Conservation (phyloP, 1,140 invertebrate species). For the Elymnias hypermnestra region DNA sequence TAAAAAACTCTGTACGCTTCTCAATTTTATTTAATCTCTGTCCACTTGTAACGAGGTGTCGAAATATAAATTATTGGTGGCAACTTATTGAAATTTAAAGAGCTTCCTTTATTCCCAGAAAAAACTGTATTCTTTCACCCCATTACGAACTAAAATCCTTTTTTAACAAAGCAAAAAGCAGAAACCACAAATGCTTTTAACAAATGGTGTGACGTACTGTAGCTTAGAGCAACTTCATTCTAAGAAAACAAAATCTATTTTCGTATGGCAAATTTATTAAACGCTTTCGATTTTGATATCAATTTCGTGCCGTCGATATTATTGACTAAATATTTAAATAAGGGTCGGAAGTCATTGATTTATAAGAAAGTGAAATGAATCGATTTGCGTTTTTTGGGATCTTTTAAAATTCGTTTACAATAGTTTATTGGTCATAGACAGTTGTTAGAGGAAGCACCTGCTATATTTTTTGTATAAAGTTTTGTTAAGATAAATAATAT, state of each 20-base stretch:
- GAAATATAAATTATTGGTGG: slow-evolving; percentile 46
- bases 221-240: neutral
- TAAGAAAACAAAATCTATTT: slow-evolving; percentile 4
- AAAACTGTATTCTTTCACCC: slow-evolving; percentile 5
- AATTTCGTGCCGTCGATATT: slow-evolving; percentile 11
- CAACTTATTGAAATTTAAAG: slow-evolving; percentile 51
- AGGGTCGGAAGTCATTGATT: slow-evolving; percentile 26
- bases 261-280: slow-evolving; percentile 6
- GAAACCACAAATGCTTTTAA: slow-evolving; percentile 1
- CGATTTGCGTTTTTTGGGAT: slow-evolving; percentile 10
- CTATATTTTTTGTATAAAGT: neutral
- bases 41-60: slow-evolving; percentile 39
- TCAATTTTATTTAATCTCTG: slow-evolving; percentile 47
- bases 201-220: slow-evolving; percentile 12
- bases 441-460: neutral
- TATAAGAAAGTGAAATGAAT: slow-evolving; percentile 24
- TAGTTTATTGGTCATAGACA: neutral
- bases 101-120: slow-evolving; percentile 32
- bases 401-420: neutral
- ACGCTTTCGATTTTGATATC: slow-evolving; percentile 23
- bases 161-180: neutral
- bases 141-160: neutral
- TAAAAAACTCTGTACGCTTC: too few species aligned
- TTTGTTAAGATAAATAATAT: neutral
- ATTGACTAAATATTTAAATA: slow-evolving; percentile 17